phyloP scores from a whole-genome alignment of 2,797 vertebrate genomes.

The Platalea minor region DNA sequence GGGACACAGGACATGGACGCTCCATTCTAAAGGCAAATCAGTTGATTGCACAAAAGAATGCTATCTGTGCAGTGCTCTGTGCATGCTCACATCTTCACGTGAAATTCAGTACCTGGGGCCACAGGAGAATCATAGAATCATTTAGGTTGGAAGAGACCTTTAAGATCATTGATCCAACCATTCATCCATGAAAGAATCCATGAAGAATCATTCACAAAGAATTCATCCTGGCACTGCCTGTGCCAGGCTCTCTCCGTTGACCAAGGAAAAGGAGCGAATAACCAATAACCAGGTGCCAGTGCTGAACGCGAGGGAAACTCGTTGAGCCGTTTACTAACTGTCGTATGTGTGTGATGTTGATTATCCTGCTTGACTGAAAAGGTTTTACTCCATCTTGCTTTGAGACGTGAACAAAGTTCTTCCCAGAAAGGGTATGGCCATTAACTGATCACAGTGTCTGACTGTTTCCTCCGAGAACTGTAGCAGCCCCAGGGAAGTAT shows the following conservation, averaged over 20 bases:
- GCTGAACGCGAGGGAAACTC: background rate
- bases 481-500: background rate
- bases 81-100: background rate
- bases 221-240: background rate
- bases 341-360: fast-evolving
- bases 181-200: too few species aligned
- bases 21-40: background rate
- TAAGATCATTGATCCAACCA: too few species aligned
- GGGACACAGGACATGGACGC: background rate
- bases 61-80: too few species aligned
- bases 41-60: background rate
- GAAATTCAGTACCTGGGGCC: background rate
- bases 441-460: background rate
- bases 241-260: background rate
- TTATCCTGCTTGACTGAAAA: background rate
- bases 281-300: background rate
- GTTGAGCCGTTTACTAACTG: background rate
- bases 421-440: background rate
- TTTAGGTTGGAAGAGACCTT: too few species aligned
- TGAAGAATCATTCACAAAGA: too few species aligned
- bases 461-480: background rate
- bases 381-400: background rate
- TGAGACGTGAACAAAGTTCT: background rate
- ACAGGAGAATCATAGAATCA: background rate
- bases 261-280: background rate